Conservation (phyloP, 2,888 invertebrate species). For the Ectemnius lituratus region DNA sequence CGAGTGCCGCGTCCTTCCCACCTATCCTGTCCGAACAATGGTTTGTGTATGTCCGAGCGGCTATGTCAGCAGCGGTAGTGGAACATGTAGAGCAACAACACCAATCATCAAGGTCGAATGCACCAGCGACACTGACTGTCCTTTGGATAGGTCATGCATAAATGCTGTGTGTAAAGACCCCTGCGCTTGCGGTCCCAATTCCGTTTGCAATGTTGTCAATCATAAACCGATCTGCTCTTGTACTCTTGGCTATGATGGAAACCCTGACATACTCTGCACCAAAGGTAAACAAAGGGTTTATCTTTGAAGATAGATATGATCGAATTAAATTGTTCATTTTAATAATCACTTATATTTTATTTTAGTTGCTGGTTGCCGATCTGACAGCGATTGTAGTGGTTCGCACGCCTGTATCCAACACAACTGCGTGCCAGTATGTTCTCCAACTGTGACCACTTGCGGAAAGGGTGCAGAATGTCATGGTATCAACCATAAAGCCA, state of each 20-base stretch:
- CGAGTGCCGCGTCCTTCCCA: conserved; percentile 88
- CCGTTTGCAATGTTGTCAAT: conserved; percentile 89
- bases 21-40: conserved; percentile 92
- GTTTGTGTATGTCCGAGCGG: conserved; percentile 94
- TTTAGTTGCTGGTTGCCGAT: conserved; percentile 83
- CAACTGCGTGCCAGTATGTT: conserved; percentile 89
- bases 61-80: conserved; percentile 90
- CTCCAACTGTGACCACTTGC: conserved; percentile 83
- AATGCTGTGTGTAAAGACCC: conserved; percentile 90
- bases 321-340: neutral
- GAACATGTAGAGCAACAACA: conserved; percentile 87
- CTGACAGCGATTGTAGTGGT: conserved; percentile 88
- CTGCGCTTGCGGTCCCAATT: conserved; percentile 91
- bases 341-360: conserved; percentile 2
- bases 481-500: conserved; percentile 88
- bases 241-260: conserved; percentile 89
- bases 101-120: conserved; percentile 84
- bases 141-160: conserved; percentile 87
- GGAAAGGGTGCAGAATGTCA: conserved; percentile 89
- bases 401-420: conserved; percentile 91
- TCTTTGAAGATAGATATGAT: neutral
- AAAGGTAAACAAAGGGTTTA: conserved; percentile 76
- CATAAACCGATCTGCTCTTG: conserved; percentile 95
- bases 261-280: conserved; percentile 89
- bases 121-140: conserved; percentile 88